Evolutionary conservation across 2,797 vertebrate genomes (phyloP).

Genomic region (Lagothrix lagotricha): DNA sequence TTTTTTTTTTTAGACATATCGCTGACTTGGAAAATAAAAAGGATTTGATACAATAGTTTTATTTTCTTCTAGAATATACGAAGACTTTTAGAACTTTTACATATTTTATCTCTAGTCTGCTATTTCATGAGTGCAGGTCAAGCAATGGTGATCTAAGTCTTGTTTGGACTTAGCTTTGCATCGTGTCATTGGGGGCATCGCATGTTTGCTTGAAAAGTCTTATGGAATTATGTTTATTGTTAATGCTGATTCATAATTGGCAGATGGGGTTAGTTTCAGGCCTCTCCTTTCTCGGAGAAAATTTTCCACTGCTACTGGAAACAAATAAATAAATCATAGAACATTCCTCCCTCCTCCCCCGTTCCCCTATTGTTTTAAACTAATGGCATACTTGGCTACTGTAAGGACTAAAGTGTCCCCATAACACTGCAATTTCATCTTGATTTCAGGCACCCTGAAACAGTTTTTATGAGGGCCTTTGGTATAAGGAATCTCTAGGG

Average conservation of each 20-base stretch:
- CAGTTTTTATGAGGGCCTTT: constrained; percentile 84
- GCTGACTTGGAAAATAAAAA: constrained; percentile 47
- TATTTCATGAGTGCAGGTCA: constrained; percentile 47
- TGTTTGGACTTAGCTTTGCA: constrained; percentile 74
- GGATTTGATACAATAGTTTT: background rate
- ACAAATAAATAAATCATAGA: constrained; percentile 85
- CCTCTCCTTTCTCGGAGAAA: constrained; percentile 79
- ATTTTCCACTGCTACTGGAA: constrained; percentile 85
- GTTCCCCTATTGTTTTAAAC: constrained; percentile 83
- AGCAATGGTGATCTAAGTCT: constrained; percentile 21
- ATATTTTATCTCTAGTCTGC: constrained; percentile 52
- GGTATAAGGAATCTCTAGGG: constrained; percentile 81
- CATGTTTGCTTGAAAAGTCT: constrained; percentile 65
- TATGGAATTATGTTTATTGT: constrained; percentile 78
- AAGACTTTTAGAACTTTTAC: constrained; percentile 17
- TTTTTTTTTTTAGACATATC: background rate
- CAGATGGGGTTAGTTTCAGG: constrained; percentile 81
- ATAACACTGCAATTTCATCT: constrained; percentile 85
- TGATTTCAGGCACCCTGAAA: constrained; percentile 82
- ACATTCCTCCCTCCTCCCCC: constrained; percentile 79
- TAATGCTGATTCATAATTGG: constrained; percentile 84
- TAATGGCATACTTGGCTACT: constrained; percentile 87
- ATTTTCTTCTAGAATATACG: constrained; percentile 5
- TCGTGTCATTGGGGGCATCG: constrained; percentile 33
- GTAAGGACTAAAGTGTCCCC: constrained; percentile 82